Base-by-base conservation (phyloP, 2,888 invertebrate species). In the Metallyticus violacea region DNA sequence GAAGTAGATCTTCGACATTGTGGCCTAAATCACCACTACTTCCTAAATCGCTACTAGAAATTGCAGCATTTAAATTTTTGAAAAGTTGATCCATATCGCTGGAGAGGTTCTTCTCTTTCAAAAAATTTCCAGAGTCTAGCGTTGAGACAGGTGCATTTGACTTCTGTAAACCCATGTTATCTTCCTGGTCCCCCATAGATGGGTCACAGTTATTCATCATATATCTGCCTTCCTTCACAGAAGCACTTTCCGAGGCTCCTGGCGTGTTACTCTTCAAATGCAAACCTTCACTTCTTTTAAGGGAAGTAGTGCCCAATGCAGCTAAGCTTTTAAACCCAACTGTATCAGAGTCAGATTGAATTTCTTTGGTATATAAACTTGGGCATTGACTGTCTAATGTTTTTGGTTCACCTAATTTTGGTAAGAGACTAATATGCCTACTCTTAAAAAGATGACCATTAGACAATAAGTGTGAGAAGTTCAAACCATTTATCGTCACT, bases 71-170 rank as follows among this genome's bases (percentile, higher is more conserved):
- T 86, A 94, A 91, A 89, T 94, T 94, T 89, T 94, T 94, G 85
- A 96, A 92, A 89, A 95, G 93, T 90, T 94, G 95, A 89, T 96
- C 96, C 91, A 95, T 93, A 89, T 95, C 95, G 89, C 93, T 93
- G 29, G 93, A 86, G 15, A 88, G 85, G 77, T 76, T 86, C 79
- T 88, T 88, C 85, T 88, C 89, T 76, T 88, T 88, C 79, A 86
- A 40, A 80, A 86, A 80, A 77, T 82, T 86, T 9, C 79, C 86
- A 30, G 86, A 79, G 30, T 88, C 87, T 85, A 86, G 26, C 79
- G 85, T 88, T 87, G 91, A 89, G 88, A 90, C 90, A 82, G 91
- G 90, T 88, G 89, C 89, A 87, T 89, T 90, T 87, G 90, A 90
- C 90, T 91, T 92, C 89, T 91, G 89, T 89, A 91, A 91, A 89